Evolutionary conservation across 2,797 vertebrate species (phyloP).

Genomic region (Enteromius fasciolatus): DNA sequence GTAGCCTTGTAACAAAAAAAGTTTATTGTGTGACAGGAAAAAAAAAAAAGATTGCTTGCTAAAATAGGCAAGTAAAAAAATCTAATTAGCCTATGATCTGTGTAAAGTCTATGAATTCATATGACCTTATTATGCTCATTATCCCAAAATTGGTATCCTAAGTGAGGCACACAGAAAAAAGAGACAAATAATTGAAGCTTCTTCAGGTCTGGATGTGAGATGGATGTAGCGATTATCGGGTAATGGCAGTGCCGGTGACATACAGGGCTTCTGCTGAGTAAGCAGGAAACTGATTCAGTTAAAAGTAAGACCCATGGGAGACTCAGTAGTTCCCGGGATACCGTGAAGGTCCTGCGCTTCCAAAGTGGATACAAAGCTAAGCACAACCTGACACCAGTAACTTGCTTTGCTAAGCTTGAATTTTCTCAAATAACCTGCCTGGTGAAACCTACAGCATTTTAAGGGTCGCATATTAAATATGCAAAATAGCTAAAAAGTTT

Average conservation of each 20-base stretch:
- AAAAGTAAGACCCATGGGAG: conserved; percentile 36
- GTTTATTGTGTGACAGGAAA: background rate
- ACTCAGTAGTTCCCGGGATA: conserved; percentile 28
- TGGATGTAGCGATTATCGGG: conserved; percentile 25
- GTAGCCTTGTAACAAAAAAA: background rate
- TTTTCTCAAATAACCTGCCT: background rate
- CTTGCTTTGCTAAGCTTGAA: conserved; percentile 22
- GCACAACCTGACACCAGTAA: conserved; percentile 22
- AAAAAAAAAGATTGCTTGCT: background rate
- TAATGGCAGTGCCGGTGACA: conserved; percentile 36
- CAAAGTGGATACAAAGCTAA: background rate
- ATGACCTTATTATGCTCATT: background rate
- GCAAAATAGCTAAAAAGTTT: background rate
- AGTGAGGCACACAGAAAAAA: background rate
- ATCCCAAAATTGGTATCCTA: conserved; percentile 11
- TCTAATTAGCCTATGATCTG: background rate
- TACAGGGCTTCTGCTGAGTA: conserved; percentile 44
- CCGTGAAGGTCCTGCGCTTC: conserved; percentile 5
- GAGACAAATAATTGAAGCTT: background rate
- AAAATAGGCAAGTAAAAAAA: background rate
- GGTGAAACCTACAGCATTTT: background rate
- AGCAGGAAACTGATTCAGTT: conserved; percentile 47
- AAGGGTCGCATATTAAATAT: background rate
- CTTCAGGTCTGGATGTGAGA: background rate
- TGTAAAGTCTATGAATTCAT: background rate